Evolutionary conservation across 2,888 invertebrate genomes (phyloP).

Genomic region (Hoplodrina ambigua): DNA sequence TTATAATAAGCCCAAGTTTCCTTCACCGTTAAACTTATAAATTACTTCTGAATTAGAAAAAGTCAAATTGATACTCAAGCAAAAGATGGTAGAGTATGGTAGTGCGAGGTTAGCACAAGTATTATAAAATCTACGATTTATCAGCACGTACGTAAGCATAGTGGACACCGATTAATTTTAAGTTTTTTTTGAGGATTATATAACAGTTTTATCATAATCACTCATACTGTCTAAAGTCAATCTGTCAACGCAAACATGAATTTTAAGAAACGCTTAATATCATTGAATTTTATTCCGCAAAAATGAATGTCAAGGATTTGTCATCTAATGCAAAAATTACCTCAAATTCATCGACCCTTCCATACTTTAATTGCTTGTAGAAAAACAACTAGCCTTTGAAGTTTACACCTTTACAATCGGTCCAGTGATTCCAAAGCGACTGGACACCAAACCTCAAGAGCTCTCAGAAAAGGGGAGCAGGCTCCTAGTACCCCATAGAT

Average conservation of each 20-base stretch:
- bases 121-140: not conserved
- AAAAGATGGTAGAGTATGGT: too few relatives aligned
- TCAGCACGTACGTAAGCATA: not conserved
- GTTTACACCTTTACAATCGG: slow-evolving; percentile 66
- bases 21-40: too few relatives aligned
- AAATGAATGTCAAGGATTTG: not conserved
- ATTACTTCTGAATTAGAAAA: too few relatives aligned
- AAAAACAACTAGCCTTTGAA: slow-evolving; percentile 57
- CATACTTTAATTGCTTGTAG: slow-evolving; percentile 38
- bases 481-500: slow-evolving; percentile 55
- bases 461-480: slow-evolving; percentile 45
- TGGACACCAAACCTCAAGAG: slow-evolving; percentile 58
- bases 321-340: not conserved
- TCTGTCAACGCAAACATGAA: not conserved
- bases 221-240: not conserved
- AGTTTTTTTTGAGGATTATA: not conserved
- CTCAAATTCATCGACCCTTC: slow-evolving; percentile 14
- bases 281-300: not conserved
- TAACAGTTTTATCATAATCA: not conserved
- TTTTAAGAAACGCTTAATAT: not conserved
- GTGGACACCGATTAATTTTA: too few relatives aligned
- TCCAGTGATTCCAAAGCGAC: slow-evolving; percentile 54
- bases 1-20: too few relatives aligned
- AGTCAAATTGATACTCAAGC: too few relatives aligned
- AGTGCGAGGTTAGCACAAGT: too few relatives aligned